Base-by-base conservation (phyloP, 2,888 invertebrate species). In the Harpagoxenus sublaevis region DNA sequence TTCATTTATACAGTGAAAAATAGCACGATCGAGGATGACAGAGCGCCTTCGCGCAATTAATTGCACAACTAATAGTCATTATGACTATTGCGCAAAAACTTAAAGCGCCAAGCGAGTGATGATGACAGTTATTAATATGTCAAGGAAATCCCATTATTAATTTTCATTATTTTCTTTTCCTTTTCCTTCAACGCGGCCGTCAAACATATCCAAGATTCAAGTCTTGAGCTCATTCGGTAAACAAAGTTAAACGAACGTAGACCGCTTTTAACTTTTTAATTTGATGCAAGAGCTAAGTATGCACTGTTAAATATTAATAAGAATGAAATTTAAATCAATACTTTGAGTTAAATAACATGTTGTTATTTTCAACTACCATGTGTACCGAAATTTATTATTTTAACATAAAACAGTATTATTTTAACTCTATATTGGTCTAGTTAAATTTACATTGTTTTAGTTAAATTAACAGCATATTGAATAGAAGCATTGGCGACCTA, bases 21-120 rank as follows among this genome's bases (percentile, higher is more conserved):
- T 65, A 45, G 12, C 51, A 51, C 28, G 23, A 12, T 65, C 35
- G 12, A 73, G 10, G 12, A 60, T 79, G 70, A 71, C 18, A 31
- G 10, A 42, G 68, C 51, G 53, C 15, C 18, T 51, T 53, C 18
- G 12, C 5, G 35, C 15, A 39, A 57, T 45, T 71, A 70, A 70
- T 45, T 57, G 35, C 23, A 35, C 3, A 48, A 60, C 53, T 71
- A 70, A 71, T 57, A 60, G 6, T 6, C 3, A 48, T 48, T 39
- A 31, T 15, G 48, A 48, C 5, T 55, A 66, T 48, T 31, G 10
- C 45, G 0, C 42, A 23, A 5, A 23, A 66, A 55, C 12, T 18
- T n/a, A 45, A 39, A 53, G 23, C 4, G 23, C 15, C 28, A 28
- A 31, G 51, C 39, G 31, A 51, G 28, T 35, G 1, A 73, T 31